These are phyloP conservation scores for Clinocottus analis DNA, from an alignment of 2,113 vertebrate genomes.

Conservation along the genomic window DNA sequence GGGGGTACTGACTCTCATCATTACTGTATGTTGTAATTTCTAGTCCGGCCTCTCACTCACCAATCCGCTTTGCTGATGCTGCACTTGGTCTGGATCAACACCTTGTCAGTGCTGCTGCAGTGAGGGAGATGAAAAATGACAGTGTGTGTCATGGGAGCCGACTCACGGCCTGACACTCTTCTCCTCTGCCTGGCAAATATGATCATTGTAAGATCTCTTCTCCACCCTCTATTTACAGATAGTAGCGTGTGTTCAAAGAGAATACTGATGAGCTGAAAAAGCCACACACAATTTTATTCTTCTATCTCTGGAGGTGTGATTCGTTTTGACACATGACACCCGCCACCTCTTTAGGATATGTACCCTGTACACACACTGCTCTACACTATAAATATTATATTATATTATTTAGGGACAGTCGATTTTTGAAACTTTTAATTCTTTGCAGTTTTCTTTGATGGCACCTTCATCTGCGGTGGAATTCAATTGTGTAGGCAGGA, in stretches of 20 bases:
- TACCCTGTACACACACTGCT: slow-evolving; percentile 1
- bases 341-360: slow-evolving; percentile 42
- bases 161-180: slow-evolving; percentile 63
- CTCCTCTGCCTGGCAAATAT: slow-evolving; percentile 68
- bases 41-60: slow-evolving; percentile 11
- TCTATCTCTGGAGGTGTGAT: slow-evolving; percentile 42
- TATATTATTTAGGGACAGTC: slow-evolving; percentile 14
- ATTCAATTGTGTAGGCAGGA: slow-evolving; percentile 17
- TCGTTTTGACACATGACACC: slow-evolving; percentile 48
- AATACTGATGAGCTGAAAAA: slow-evolving; percentile 58
- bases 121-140: slow-evolving; percentile 67
- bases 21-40: slow-evolving; percentile 19
- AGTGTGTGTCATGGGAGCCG: slow-evolving; percentile 57
- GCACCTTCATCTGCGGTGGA: neutral
- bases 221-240: slow-evolving; percentile 57
- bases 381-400: neutral
- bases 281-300: slow-evolving; percentile 39
- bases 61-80: slow-evolving; percentile 48
- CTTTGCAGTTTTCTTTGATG: slow-evolving; percentile 8
- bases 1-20: neutral
- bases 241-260: slow-evolving; percentile 53
- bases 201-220: slow-evolving; percentile 63
- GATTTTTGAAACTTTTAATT: slow-evolving; percentile 23
- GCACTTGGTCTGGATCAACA: slow-evolving; percentile 55
- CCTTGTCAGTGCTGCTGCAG: slow-evolving; percentile 49